These are phyloP conservation scores for Cantharis lateralis DNA, from an alignment of 2,888 invertebrate species.

Conservation along the genomic window DNA sequence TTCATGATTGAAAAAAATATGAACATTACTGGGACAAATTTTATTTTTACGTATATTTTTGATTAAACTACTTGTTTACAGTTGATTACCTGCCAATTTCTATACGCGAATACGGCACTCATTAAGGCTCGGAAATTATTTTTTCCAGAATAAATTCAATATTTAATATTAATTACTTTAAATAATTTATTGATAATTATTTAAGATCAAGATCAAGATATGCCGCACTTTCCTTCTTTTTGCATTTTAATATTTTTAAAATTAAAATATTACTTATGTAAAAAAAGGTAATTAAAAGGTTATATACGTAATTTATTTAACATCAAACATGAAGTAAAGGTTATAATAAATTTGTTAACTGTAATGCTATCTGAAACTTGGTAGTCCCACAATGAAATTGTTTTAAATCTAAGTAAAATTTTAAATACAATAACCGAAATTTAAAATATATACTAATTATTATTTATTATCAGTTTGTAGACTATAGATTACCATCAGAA, in stretches of 20 bases:
- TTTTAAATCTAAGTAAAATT: not conserved
- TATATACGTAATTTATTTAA: not conserved
- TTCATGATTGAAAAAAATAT: not conserved
- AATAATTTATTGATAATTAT: too few relatives aligned
- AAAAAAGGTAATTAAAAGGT: not conserved
- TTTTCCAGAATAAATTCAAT: not conserved
- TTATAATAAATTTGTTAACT: not conserved
- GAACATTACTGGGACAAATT: not conserved
- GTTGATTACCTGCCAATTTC: too few relatives aligned
- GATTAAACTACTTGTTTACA: too few relatives aligned
- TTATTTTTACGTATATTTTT: not conserved
- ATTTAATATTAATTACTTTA: not conserved
- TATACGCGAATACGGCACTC: not conserved
- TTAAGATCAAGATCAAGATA: too few relatives aligned
- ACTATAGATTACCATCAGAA: not conserved
- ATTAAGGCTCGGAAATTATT: not conserved
- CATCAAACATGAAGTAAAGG: not conserved
- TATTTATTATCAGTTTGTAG: not conserved
- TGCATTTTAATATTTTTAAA: not conserved
- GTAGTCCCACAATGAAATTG: not conserved
- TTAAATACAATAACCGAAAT: not conserved
- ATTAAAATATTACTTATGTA: not conserved
- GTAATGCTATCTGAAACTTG: not conserved
- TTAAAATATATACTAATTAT: not conserved
- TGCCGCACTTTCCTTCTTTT: not conserved